These are phyloP conservation scores for Zaprionus nigranus DNA, from an alignment of 1,140 invertebrate species.

Conservation along the genomic window DNA sequence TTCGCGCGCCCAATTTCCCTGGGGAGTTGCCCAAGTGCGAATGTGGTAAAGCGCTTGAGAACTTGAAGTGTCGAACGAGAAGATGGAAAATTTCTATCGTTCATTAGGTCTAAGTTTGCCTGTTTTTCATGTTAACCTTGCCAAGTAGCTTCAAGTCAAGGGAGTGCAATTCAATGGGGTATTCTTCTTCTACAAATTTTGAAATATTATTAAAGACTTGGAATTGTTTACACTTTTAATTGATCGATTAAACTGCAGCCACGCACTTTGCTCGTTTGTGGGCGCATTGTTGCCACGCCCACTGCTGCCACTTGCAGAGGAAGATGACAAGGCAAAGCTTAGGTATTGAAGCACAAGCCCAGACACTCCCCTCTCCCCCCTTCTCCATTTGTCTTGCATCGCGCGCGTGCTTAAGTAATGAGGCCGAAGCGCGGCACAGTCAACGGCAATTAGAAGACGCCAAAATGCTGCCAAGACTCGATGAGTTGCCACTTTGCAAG, in stretches of 20 bases:
- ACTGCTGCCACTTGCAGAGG: constrained; percentile 6
- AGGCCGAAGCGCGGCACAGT: constrained; percentile 54
- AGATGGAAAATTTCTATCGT: background rate
- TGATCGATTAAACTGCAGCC: constrained; percentile 8
- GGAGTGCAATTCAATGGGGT: background rate
- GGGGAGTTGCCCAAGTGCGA: background rate
- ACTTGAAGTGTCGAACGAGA: background rate
- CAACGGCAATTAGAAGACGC: constrained; percentile 72
- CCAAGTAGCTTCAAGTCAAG: background rate
- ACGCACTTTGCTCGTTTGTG: constrained; percentile 10
- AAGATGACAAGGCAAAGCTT: constrained; percentile 16
- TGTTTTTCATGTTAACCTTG: background rate
- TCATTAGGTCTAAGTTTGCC: no score
- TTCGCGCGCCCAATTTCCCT: constrained; percentile 1
- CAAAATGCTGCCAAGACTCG: constrained; percentile 41
- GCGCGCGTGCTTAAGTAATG: constrained; percentile 76
- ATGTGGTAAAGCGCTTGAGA: background rate
- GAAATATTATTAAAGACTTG: background rate
- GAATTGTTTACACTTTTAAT: constrained; percentile 18
- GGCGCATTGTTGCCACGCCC: constrained; percentile 16
- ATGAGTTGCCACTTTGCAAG: constrained; percentile 45
- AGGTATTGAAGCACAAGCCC: constrained; percentile 28
- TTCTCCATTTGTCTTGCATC: background rate
- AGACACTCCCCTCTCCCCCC: background rate
- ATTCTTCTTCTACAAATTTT: background rate